phyloP scores from a whole-genome alignment of 2,888 invertebrate genomes.

The Taphrorychus bicolor region DNA sequence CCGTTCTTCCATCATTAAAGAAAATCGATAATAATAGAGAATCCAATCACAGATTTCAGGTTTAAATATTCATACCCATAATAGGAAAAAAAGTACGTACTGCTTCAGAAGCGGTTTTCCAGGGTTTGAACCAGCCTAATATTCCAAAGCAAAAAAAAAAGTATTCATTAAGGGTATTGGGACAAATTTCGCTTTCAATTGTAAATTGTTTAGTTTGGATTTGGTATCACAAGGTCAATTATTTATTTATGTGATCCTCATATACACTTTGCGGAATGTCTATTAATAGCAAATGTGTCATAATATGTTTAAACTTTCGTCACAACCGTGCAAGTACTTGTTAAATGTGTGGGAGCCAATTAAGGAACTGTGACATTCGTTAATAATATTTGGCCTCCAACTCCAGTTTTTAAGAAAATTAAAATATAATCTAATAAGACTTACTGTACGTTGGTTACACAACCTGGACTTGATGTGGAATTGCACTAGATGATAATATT shows the following conservation, averaged over 20 bases:
- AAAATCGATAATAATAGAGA: background rate
- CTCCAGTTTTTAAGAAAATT: too few species aligned
- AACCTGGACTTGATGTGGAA: too few species aligned
- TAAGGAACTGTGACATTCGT: background rate
- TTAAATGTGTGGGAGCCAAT: constrained; percentile 1
- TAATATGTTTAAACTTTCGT: background rate
- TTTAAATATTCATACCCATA: background rate
- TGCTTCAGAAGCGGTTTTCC: background rate
- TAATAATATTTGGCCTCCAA: background rate
- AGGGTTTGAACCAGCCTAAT: background rate
- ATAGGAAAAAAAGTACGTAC: background rate
- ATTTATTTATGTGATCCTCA: background rate
- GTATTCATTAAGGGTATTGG: background rate
- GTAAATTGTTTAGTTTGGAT: background rate
- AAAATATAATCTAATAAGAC: too few species aligned
- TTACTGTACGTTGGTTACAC: too few species aligned
- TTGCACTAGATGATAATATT: too few species aligned
- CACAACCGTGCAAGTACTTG: constrained; percentile 6
- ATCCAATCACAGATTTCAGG: background rate
- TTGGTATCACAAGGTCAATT: constrained; percentile 4
- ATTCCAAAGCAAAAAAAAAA: background rate
- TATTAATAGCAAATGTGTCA: constrained; percentile 16
- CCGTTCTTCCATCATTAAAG: constrained; percentile 1
- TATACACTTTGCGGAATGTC: constrained; percentile 1
- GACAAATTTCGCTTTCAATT: background rate